phyloP scores from a whole-genome alignment of 2,797 vertebrate genomes.

The Cossypha dichroa region DNA sequence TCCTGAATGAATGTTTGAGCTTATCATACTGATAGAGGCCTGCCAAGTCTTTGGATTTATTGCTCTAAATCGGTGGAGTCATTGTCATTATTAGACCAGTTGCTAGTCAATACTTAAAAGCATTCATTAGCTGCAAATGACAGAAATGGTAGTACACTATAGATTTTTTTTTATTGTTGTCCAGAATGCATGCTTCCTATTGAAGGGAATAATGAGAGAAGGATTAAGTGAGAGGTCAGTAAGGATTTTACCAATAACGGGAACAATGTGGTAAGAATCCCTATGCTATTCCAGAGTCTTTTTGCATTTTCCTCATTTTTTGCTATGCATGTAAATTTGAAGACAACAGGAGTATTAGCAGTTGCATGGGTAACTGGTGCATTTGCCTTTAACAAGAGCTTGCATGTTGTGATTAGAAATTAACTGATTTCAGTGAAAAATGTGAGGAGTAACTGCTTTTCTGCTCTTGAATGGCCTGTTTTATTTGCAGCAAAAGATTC shows the following conservation, averaged over 20 bases:
- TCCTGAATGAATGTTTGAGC: constrained; percentile 63
- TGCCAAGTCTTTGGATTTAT: constrained; percentile 69
- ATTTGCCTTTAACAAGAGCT: background rate
- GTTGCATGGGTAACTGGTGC: background rate
- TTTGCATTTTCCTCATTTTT: background rate
- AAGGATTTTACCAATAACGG: constrained; percentile 1
- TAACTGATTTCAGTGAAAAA: background rate
- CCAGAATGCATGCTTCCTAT: constrained; percentile 58
- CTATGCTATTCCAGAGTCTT: background rate
- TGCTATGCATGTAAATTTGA: background rate
- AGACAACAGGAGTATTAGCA: background rate
- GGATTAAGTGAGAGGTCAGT: constrained; percentile 55
- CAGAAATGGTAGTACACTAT: constrained; percentile 63
- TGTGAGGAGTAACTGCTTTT: background rate
- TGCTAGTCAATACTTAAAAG: constrained; percentile 71
- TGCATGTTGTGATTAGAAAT: background rate
- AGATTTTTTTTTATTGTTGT: constrained; percentile 70
- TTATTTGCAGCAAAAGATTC: background rate
- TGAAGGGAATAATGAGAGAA: constrained; percentile 56
- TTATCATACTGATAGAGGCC: constrained; percentile 61
- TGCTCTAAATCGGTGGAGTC: constrained; percentile 65
- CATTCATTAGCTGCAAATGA: constrained; percentile 73
- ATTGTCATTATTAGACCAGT: constrained; percentile 64
- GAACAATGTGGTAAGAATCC: background rate
- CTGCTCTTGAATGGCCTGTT: background rate